Base-by-base conservation (phyloP, 2,113 vertebrate genomes). In the Microcebus jonahi region DNA sequence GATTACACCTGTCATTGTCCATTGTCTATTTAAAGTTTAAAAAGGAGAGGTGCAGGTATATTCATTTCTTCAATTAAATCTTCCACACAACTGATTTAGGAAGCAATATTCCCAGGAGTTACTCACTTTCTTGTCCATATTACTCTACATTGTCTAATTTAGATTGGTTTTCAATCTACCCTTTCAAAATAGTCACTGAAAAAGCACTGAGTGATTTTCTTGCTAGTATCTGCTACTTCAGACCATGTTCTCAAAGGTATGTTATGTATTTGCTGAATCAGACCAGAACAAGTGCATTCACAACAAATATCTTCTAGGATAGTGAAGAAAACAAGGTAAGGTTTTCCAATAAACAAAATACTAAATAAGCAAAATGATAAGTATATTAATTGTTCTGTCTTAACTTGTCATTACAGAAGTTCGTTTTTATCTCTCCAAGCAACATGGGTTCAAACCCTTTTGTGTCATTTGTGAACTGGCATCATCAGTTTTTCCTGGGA, bases 321-420 rank as follows among this genome's bases (percentile, higher is more conserved):
- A 75, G 53, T 31, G 14, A 87, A 90, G n/a, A 59, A 96, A 90
- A 48, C 55, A 83, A 79, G 2, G 1, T 92, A 42, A 83, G 55
- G 57, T 81, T 96, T 76, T 71, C 36, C 23, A 96, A 67, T 59
- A 88, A 87, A 55, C 11, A 83, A 96, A 96, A 90, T 79, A 90
- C 53, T 92, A 59, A 91, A 67, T 83, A 84, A 90, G 39, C 65
- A 67, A 87, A 76, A 25, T 88, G 36, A 75, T 31, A n/a, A 7
- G 3, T 48, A 3, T 45, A 45, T 61, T 71, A 57, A 48, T 70
- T 83, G 2, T 14, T 88, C 53, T 27, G 36, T n/a, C 55, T 53
- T 91, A 55, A 75, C 25, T 75, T 70, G 11, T 65, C 23, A 42
- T 76, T 92, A 59, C 0, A 71, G 18, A 86, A 68, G 39, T 27